phyloP scores from a whole-genome alignment of 2,888 invertebrate genomes.

The Xanthostigma xanthostigma region DNA sequence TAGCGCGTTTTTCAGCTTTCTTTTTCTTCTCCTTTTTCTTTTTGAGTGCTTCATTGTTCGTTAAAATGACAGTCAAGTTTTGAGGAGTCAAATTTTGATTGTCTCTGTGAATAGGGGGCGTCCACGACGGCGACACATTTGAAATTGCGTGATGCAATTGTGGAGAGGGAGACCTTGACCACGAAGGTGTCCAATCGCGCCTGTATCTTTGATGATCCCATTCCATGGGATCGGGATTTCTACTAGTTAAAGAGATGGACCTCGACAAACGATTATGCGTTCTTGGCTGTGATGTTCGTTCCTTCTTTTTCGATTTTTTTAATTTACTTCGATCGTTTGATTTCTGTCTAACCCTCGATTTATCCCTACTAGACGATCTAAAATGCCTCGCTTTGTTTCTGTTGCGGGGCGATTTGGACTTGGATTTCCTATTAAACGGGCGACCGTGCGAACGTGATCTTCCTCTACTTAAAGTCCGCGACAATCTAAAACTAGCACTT shows the following conservation, averaged over 20 bases:
- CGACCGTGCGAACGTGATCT: conserved; percentile 20
- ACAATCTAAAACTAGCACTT: no score
- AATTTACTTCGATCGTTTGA: conserved; percentile 22
- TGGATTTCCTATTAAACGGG: conserved; percentile 14
- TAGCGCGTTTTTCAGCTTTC: conserved; percentile 21
- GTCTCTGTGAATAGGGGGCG: conserved; percentile 39
- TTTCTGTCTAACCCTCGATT: conserved; percentile 24
- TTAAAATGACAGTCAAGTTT: conserved; percentile 41
- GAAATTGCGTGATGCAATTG: conserved; percentile 22
- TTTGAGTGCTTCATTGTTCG: conserved; percentile 39
- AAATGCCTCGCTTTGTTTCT: conserved; percentile 19
- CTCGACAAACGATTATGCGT: conserved; percentile 22
- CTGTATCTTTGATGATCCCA: conserved; percentile 21
- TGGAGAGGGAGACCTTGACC: conserved; percentile 42
- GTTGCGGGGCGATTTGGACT: conserved; percentile 14
- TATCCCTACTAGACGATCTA: conserved; percentile 20
- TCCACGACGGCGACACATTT: conserved; percentile 36
- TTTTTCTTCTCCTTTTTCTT: conserved; percentile 30
- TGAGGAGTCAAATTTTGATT: conserved; percentile 29
- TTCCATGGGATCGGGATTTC: conserved; percentile 18
- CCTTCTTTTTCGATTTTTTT: conserved; percentile 24
- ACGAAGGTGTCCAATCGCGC: conserved; percentile 34
- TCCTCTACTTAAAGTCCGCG: conserved; percentile 15
- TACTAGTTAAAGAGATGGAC: conserved; percentile 15
- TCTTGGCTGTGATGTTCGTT: conserved; percentile 22